These are phyloP conservation scores for Zaprionus lachaisei DNA, from an alignment of 1,140 invertebrate genomes.

Conservation along the genomic window DNA sequence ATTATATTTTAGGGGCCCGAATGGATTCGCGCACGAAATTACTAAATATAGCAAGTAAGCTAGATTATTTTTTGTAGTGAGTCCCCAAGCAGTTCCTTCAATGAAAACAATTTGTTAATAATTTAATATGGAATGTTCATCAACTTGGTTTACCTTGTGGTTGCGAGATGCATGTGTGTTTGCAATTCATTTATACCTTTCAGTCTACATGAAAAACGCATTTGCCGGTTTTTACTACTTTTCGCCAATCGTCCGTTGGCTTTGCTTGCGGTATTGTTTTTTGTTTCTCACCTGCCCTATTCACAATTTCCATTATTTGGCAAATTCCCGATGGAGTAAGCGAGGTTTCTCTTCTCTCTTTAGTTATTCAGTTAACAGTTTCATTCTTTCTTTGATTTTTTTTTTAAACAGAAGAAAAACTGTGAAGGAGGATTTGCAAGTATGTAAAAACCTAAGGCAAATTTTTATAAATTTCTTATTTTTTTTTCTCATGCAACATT, in stretches of 20 bases:
- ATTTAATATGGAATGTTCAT: not conserved
- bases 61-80: not conserved
- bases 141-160: not conserved
- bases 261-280: conserved; percentile 6
- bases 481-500: not conserved
- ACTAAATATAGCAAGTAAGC: conserved; percentile 12
- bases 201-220: conserved; percentile 11
- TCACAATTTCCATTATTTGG: conserved; percentile 59
- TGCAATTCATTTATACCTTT: not conserved
- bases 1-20: conserved; percentile 23
- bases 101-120: conserved; percentile 11
- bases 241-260: not conserved
- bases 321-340: conserved; percentile 45
- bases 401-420: not conserved
- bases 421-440: not conserved
- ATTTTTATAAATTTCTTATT: conserved; percentile 15
- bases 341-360: not conserved
- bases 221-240: not conserved
- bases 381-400: conserved; percentile 29
- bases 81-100: not conserved
- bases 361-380: conserved; percentile 15
- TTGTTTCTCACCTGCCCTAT: conserved; percentile 17
- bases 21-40: conserved; percentile 34
- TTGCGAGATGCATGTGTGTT: not conserved
- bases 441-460: not conserved